phyloP scores from a whole-genome alignment of 2,797 vertebrate species.

The Characodon lateralis region DNA sequence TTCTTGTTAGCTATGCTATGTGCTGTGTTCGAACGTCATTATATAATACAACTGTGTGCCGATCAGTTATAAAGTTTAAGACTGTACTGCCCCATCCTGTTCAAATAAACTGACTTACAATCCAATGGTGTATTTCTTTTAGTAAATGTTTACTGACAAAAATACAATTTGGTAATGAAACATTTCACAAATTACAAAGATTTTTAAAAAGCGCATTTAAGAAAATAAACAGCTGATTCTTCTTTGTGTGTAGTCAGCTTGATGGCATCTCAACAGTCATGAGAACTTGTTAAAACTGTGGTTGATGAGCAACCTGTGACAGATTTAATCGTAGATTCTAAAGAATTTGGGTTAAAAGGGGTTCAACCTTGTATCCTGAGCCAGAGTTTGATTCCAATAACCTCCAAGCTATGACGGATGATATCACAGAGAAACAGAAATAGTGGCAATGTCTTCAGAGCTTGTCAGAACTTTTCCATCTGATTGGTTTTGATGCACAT shows the following conservation, averaged over 20 bases:
- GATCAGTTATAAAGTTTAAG: slow-evolving; percentile 59
- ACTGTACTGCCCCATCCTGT: slow-evolving; percentile 74
- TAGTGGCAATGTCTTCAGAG: not conserved
- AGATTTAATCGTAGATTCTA: not conserved
- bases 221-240: not conserved
- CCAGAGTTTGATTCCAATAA: not conserved
- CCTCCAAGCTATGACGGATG: not conserved
- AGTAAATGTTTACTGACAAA: not conserved
- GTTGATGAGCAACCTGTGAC: not conserved
- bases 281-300: not conserved
- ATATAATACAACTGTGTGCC: slow-evolving; percentile 58
- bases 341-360: not conserved
- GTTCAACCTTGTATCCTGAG: not conserved
- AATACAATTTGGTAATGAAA: not conserved
- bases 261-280: not conserved
- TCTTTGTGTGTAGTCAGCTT: not conserved
- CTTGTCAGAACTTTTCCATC: not conserved
- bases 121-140: not conserved
- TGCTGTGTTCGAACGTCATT: slow-evolving; percentile 68
- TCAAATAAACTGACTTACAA: slow-evolving; percentile 71
- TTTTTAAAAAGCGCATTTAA: not conserved
- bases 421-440: not conserved
- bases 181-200: not conserved
- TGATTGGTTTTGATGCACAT: not conserved
- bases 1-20: slow-evolving; percentile 57